Percentiles rank a stretch among this genome's conserved stretches.
Conservation (phyloP, 2,113 vertebrate genomes). For the Megaptera novaeangliae region DNA sequence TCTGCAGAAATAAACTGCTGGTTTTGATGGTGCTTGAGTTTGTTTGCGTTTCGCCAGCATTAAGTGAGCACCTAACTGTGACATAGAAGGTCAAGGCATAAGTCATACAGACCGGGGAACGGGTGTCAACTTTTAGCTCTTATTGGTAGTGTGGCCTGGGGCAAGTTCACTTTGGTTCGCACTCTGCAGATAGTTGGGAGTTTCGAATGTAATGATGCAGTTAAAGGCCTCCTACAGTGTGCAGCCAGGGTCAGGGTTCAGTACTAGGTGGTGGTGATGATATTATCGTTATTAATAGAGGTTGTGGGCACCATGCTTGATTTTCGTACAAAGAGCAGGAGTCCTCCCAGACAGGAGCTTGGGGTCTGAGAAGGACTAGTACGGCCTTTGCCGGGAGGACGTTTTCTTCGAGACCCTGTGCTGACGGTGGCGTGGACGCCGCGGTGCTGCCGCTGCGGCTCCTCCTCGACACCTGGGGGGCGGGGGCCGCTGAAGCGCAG, state of each 20-base stretch:
- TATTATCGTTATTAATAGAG: not conserved
- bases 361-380: not conserved
- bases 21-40: not conserved
- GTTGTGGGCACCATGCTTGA: not conserved
- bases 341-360: not conserved
- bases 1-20: not conserved
- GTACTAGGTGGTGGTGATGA: not conserved
- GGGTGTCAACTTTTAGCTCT: not conserved
- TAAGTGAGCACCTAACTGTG: rapidly evolving
- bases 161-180: not conserved
- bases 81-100: not conserved
- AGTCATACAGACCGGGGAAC: not conserved
- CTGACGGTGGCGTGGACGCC: not conserved
- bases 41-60: not conserved
- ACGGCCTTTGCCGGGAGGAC: not conserved
- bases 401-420: not conserved
- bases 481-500: not conserved
- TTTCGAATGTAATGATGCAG: rapidly evolving
- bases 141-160: not conserved
- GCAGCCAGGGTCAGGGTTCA: rapidly evolving
- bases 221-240: not conserved
- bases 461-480: not conserved
- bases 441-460: too few species aligned
- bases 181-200: not conserved
- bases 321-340: not conserved